Percentiles rank a stretch among this genome's conserved stretches.
phyloP scores from a whole-genome alignment of 2,797 vertebrate species.

The Eulemur albifrons region DNA sequence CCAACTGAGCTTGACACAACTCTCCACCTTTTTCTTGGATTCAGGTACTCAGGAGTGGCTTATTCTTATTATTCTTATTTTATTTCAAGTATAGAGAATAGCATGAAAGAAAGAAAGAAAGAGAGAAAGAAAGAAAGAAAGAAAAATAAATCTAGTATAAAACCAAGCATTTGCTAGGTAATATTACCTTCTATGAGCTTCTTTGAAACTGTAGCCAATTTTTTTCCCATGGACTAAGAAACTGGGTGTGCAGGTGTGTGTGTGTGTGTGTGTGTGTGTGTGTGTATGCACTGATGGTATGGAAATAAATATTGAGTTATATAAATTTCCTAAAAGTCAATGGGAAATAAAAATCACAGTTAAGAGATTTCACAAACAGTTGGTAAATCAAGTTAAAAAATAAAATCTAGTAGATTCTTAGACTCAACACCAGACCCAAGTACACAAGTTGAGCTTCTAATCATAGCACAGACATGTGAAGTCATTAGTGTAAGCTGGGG shows the following conservation, averaged over 20 bases:
- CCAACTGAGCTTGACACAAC: background rate
- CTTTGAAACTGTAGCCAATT: background rate
- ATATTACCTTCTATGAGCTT: background rate
- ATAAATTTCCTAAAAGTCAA: background rate
- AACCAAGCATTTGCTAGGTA: background rate
- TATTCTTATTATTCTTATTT: background rate
- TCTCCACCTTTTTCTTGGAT: background rate
- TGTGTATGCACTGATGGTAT: background rate
- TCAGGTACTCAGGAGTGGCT: background rate
- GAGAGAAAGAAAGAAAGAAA: background rate
- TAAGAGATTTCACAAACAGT: slow-evolving; percentile 18
- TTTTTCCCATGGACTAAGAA: background rate
- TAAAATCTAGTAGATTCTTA: slow-evolving; percentile 20
- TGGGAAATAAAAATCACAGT: background rate
- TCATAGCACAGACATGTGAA: slow-evolving; percentile 37
- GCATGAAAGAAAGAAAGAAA: background rate
- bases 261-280: background rate
- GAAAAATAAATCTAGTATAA: background rate
- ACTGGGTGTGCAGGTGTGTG: background rate
- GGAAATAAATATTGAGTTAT: background rate
- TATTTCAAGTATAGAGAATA: background rate
- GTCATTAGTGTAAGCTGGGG: background rate
- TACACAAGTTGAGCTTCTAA: slow-evolving; percentile 28
- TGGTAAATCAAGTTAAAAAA: slow-evolving; percentile 31
- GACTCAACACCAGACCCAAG: background rate